These are phyloP conservation scores for Serrognathus titanus DNA, from an alignment of 2,888 invertebrate genomes.

Conservation along the genomic window DNA sequence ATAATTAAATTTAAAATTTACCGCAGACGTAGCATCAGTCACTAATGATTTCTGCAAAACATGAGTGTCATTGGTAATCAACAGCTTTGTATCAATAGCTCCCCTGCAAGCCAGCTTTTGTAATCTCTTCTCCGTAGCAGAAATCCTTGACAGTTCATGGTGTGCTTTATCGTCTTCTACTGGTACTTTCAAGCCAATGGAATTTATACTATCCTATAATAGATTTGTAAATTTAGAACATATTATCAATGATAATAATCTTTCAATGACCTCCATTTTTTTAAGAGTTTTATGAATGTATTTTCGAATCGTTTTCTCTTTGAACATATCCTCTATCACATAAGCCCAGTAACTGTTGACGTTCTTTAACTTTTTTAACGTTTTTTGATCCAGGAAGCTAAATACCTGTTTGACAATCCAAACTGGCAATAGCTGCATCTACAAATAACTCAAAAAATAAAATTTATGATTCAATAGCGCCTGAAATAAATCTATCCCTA, in stretches of 20 bases:
- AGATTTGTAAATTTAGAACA: no score
- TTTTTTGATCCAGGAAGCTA: constrained; percentile 24
- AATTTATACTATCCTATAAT: no score
- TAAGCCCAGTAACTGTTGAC: constrained; percentile 31
- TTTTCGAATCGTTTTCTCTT: constrained; percentile 21
- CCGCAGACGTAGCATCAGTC: not conserved
- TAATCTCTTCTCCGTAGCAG: constrained; percentile 6
- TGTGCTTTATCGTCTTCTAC: no score
- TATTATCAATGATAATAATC: no score
- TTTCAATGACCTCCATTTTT: constrained; percentile 14
- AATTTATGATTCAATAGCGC: not conserved
- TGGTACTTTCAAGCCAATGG: no score
- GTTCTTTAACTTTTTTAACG: constrained; percentile 18
- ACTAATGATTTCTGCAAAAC: not conserved
- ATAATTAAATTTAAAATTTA: not conserved
- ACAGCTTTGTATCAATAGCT: not conserved
- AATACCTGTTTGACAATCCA: constrained; percentile 31
- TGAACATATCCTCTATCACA: constrained; percentile 23
- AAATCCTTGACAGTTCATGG: not conserved
- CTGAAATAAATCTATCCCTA: no score
- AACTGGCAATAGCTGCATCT: constrained; percentile 31
- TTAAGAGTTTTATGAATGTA: constrained; percentile 16
- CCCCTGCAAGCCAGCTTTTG: constrained; percentile 6
- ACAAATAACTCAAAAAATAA: not conserved
- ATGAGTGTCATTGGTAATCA: not conserved